phyloP scores from a whole-genome alignment of 2,797 vertebrate species.

The Alectoris magna region DNA sequence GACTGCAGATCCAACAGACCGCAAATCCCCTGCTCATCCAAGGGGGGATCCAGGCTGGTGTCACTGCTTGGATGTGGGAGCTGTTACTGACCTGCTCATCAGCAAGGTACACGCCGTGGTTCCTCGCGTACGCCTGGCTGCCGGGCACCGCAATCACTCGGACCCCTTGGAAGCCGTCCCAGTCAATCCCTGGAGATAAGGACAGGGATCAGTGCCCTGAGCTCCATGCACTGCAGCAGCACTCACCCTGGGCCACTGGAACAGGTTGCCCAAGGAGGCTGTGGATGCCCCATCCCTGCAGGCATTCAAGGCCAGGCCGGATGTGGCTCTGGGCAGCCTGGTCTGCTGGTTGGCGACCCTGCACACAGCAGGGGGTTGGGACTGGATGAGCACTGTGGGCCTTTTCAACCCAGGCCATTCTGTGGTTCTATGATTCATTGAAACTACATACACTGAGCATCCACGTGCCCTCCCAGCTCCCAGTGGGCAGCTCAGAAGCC shows the following conservation, averaged over 20 bases:
- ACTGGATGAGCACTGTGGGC: no score
- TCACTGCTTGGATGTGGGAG: neutral
- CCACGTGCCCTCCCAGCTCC: neutral
- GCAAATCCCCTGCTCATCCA: neutral
- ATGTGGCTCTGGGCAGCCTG: no score
- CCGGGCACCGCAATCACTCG: slow-evolving; percentile 88
- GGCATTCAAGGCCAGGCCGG: no score
- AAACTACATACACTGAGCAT: neutral
- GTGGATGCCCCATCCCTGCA: no score
- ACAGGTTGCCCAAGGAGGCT: no score
- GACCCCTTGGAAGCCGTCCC: slow-evolving; percentile 88
- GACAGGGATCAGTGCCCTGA: neutral
- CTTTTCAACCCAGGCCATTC: no score
- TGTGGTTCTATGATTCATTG: no score
- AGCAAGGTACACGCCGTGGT: slow-evolving; percentile 89
- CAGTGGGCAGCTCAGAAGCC: neutral
- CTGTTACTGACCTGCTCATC: slow-evolving; percentile 81
- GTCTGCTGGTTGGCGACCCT: no score
- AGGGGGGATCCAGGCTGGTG: neutral
- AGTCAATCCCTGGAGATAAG: slow-evolving; percentile 78
- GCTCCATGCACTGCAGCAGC: neutral
- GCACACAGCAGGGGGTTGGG: no score
- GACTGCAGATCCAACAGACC: no score
- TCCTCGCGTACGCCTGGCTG: slow-evolving; percentile 83
- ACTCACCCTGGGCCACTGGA: no score